phyloP scores from a whole-genome alignment of 2,113 vertebrate species.

The Amblyornis subalaris region DNA sequence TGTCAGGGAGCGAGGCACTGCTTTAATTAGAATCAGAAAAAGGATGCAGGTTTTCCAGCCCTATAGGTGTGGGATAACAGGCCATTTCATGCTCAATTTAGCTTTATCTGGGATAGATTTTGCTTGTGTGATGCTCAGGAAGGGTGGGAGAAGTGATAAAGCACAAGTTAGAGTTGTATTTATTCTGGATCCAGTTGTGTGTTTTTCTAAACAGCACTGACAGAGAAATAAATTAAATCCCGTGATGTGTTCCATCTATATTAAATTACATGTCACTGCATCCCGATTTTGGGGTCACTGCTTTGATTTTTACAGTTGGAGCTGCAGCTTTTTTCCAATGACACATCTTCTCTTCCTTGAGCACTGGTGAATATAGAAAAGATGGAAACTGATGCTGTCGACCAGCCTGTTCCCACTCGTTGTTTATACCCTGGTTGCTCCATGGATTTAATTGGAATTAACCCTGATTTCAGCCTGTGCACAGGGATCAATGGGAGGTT shows the following conservation, averaged over 20 bases:
- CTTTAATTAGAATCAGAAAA: background rate
- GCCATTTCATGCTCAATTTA: background rate
- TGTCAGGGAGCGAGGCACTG: background rate
- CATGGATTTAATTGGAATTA: conserved; percentile 22
- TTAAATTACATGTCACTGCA: background rate
- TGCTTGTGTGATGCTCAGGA: background rate
- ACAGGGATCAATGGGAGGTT: background rate
- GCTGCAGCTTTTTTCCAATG: background rate
- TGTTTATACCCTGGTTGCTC: background rate
- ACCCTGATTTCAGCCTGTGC: background rate
- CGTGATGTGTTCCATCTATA: background rate
- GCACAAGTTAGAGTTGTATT: background rate
- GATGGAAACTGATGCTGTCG: background rate
- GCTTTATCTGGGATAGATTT: background rate
- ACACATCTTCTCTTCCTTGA: background rate
- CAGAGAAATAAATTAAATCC: background rate
- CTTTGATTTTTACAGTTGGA: background rate
- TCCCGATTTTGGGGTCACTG: background rate
- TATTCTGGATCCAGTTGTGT: background rate
- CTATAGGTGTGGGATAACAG: background rate
- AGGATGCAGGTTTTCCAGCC: background rate
- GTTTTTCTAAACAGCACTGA: background rate
- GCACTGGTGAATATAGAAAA: background rate
- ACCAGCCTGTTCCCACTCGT: background rate
- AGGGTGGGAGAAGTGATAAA: background rate